Evolutionary conservation across 1,140 invertebrate genomes (phyloP).

Genomic region (Nilaparvata lugens): DNA sequence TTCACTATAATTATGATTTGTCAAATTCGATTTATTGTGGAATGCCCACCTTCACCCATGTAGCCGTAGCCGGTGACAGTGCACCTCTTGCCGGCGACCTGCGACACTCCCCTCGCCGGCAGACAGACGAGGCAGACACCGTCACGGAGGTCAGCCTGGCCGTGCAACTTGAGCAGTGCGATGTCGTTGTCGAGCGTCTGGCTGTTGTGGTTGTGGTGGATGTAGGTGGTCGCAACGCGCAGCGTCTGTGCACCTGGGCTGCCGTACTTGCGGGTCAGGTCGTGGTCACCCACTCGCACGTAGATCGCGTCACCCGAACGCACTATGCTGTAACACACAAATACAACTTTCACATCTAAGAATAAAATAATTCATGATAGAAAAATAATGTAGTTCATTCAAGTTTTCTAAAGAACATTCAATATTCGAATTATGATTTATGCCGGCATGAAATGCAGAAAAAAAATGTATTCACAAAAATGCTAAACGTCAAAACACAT

Average conservation of each 20-base stretch:
- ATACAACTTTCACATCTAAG: neutral
- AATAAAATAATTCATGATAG: neutral
- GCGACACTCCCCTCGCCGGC: conserved; percentile 73
- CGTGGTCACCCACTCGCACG: conserved; percentile 87
- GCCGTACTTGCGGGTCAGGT: conserved; percentile 76
- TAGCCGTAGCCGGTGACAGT: conserved; percentile 91
- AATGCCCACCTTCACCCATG: conserved; percentile 75
- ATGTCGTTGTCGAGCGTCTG: conserved; percentile 95
- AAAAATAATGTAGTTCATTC: neutral
- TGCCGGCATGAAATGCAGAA: too few relatives aligned
- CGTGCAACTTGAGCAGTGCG: conserved; percentile 82
- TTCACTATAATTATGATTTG: too few relatives aligned
- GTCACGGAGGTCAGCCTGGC: conserved; percentile 79
- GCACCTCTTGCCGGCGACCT: conserved; percentile 77
- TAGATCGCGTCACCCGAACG: conserved; percentile 83
- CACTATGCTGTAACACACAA: conserved; percentile 60
- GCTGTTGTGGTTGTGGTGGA: conserved; percentile 93
- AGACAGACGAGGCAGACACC: conserved; percentile 80
- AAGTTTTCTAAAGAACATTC: neutral
- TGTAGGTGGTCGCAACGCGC: conserved; percentile 83
- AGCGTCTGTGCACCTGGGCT: conserved; percentile 82
- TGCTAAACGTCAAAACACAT: too few relatives aligned
- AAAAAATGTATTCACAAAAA: too few relatives aligned
- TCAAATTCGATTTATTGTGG: neutral
- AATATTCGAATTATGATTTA: too few relatives aligned